Evolutionary conservation across 2,797 vertebrate genomes (phyloP), one percentile per base, ranked within the genome.

Genomic region (Psittacula echo): DNA sequence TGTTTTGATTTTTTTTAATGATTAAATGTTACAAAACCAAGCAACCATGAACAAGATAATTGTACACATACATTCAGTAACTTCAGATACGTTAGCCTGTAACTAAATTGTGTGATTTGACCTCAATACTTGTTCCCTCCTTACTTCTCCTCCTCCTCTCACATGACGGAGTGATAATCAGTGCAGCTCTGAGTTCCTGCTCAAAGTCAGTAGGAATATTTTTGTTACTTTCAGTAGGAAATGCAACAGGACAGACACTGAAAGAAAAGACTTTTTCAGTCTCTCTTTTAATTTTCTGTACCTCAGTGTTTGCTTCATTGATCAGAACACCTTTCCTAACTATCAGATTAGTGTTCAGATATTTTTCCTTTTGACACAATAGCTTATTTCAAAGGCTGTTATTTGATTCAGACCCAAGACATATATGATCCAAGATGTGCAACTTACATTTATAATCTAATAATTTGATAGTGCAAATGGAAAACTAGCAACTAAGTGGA

Each of bases 1-100:
- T 41, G 47, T 44, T 91, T 72, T 20, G 6, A 73, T 50, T 91
- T 77, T 78, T 80, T 96, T 97, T 96, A 96, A 92, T 96, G 45
- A 89, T 18, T 22, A 79, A 73, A 8, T 67, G 50, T 93, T 90
- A 86, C 84, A 94, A 96, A 96, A 77, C 50, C 56, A 87, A 94
- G 45, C 56, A 93, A 90, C 53, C 53, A 62, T n/a, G 72, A 96
- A 76, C 39, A 78, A 70, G 61, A 11, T 32, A 72, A 90, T 17
- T 70, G 65, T 54, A 90, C 73, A 62, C 19, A 26, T 20, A 79
- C 19, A 67, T 64, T 90, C 72, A 72, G 48, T 42, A 88, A 68
- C 83, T 62, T 74, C 41, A 64, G 30, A 21, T 6, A 11, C 66
- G 61, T 93, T 87, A 97, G 88, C 72, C 51, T 89, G 2, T 61